A percentile compares a stretch with the other conserved stretches of the same genome.
phyloP scores from a whole-genome alignment of 2,888 invertebrate species.

The Mythimna lalbum region DNA sequence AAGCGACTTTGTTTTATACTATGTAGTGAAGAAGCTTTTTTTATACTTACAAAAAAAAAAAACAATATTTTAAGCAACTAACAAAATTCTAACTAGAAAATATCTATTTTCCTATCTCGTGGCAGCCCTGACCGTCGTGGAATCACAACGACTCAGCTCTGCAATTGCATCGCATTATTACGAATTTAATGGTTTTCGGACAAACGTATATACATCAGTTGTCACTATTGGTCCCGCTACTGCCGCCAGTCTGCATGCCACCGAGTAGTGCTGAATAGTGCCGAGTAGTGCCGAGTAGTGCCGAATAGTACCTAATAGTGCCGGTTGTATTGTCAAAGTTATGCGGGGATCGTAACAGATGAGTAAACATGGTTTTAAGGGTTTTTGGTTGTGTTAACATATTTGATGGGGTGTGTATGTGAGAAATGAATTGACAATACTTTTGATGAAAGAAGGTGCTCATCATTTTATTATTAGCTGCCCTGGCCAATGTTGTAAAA shows the following conservation, averaged over 20 bases:
- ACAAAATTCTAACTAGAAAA: background rate
- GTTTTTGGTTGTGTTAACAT: constrained; percentile 2
- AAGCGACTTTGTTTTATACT: too few species aligned
- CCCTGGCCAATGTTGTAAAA: too few species aligned
- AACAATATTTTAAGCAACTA: background rate
- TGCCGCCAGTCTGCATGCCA: constrained; percentile 36
- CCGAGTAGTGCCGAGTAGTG: constrained; percentile 38
- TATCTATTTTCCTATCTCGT: background rate
- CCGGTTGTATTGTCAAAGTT: constrained; percentile 55
- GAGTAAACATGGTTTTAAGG: constrained; percentile 44
- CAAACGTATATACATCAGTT: constrained; percentile 58
- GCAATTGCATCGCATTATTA: constrained; percentile 74
- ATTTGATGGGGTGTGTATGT: constrained; percentile 4
- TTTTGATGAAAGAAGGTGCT: background rate
- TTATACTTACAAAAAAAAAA: too few species aligned
- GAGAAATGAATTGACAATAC: background rate
- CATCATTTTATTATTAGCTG: too few species aligned
- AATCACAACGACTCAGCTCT: constrained; percentile 64
- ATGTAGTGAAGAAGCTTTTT: too few species aligned
- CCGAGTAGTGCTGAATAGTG: constrained; percentile 29
- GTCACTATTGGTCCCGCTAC: constrained; percentile 48
- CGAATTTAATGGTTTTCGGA: constrained; percentile 74
- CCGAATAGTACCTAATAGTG: constrained; percentile 31
- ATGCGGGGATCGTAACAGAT: constrained; percentile 44
- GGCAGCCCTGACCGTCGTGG: constrained; percentile 65